Conservation (phyloP, 1,140 invertebrate genomes). For the Chelonus insularis region DNA sequence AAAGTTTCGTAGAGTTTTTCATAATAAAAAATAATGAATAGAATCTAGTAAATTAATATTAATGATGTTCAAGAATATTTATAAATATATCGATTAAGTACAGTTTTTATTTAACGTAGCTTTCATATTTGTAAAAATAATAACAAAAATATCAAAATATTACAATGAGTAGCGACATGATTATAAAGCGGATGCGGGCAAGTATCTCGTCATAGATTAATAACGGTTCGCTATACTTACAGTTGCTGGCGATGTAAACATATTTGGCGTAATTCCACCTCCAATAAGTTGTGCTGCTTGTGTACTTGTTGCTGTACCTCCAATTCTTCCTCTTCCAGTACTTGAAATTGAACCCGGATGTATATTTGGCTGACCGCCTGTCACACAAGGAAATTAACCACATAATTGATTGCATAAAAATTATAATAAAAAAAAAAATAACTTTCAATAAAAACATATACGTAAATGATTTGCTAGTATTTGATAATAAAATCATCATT, state of each 20-base stretch:
- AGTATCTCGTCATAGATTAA: conserved; percentile 29
- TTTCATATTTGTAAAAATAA: no score
- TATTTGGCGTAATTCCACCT: conserved; percentile 71
- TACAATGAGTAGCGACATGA: neutral
- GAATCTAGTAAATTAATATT: no score
- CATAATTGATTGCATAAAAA: conserved; percentile 20
- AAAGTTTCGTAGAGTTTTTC: no score
- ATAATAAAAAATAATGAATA: no score
- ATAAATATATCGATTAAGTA: no score
- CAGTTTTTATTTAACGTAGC: no score
- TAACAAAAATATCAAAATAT: no score
- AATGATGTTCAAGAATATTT: no score
- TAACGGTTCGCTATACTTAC: conserved; percentile 44
- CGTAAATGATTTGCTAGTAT: no score
- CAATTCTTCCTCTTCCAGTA: conserved; percentile 65
- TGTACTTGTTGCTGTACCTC: conserved; percentile 65
- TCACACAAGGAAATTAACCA: conserved; percentile 31
- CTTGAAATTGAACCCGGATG: conserved; percentile 68
- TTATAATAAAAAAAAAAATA: conserved; percentile 4
- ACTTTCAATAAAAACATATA: neutral
- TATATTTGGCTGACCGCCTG: conserved; percentile 65
- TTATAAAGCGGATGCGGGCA: conserved; percentile 18
- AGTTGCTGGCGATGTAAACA: conserved; percentile 63
- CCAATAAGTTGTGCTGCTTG: conserved; percentile 72
- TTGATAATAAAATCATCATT: neutral